Evolutionary conservation across 2,113 vertebrate genomes (phyloP).

Genomic region (Miniopterus natalensis): DNA sequence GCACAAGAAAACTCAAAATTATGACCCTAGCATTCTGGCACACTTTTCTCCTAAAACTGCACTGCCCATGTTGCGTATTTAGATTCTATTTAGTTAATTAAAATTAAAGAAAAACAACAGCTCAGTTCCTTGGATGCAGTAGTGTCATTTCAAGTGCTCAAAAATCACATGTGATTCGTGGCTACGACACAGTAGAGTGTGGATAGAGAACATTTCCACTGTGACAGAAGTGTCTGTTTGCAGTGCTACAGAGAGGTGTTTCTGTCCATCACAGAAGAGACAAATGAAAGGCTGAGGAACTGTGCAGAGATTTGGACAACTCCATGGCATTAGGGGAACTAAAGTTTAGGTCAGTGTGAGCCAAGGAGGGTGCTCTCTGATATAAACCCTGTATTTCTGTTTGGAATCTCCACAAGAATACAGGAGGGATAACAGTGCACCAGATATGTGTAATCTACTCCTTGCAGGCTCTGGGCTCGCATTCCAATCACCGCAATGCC

Average conservation of each 20-base stretch:
- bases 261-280: background rate
- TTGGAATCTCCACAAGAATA: background rate
- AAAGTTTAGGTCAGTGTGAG: background rate
- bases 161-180: background rate
- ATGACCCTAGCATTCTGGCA: background rate
- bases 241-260: background rate
- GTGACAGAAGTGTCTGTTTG: background rate
- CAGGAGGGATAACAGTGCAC: background rate
- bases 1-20: background rate
- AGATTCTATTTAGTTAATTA: background rate
- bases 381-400: background rate
- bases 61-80: background rate
- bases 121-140: background rate
- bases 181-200: background rate
- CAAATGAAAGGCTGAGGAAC: background rate
- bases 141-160: background rate
- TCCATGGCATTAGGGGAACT: background rate
- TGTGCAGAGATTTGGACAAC: background rate
- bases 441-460: background rate
- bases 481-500: background rate
- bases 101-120: background rate
- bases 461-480: background rate
- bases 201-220: background rate
- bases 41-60: background rate
- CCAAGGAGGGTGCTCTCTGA: background rate